A percentile compares a stretch with the other conserved stretches of the same genome.
These are phyloP conservation scores for Dendropsophus ebraccatus DNA, from an alignment of 2,113 vertebrate genomes.

Conservation along the genomic window DNA sequence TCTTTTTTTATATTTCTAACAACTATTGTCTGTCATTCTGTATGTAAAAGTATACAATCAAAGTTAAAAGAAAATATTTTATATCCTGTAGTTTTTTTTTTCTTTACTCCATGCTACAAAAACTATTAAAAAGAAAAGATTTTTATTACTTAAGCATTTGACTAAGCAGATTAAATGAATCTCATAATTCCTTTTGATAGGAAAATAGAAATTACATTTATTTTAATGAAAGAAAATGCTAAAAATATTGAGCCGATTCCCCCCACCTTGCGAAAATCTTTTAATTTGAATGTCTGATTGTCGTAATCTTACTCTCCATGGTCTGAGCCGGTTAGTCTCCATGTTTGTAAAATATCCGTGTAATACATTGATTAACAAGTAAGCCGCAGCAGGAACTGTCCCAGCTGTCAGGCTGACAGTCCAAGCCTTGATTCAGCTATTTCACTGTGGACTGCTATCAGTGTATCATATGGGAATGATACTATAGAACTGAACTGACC, in stretches of 20 bases:
- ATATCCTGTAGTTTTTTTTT: neutral
- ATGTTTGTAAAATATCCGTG: constrained; percentile 58
- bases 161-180: constrained; percentile 30
- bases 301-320: constrained; percentile 36
- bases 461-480: constrained; percentile 53
- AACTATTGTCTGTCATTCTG: constrained; percentile 34
- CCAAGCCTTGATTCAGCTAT: constrained; percentile 40
- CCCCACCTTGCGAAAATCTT: neutral
- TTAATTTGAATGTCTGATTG: constrained; percentile 42
- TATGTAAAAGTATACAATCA: neutral
- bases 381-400: constrained; percentile 53
- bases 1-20: constrained; percentile 24
- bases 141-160: neutral
- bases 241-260: constrained; percentile 19
- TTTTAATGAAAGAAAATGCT: constrained; percentile 7
- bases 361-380: constrained; percentile 61
- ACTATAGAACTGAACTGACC: constrained; percentile 42
- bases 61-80: neutral
- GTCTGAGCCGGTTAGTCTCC: constrained; percentile 49
- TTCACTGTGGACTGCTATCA: constrained; percentile 35
- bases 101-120: neutral
- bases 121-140: neutral
- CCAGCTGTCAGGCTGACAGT: constrained; percentile 54
- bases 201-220: constrained; percentile 20
- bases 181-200: neutral